These are phyloP conservation scores for Noctua pronuba DNA, from an alignment of 2,888 invertebrate genomes.

Conservation along the genomic window DNA sequence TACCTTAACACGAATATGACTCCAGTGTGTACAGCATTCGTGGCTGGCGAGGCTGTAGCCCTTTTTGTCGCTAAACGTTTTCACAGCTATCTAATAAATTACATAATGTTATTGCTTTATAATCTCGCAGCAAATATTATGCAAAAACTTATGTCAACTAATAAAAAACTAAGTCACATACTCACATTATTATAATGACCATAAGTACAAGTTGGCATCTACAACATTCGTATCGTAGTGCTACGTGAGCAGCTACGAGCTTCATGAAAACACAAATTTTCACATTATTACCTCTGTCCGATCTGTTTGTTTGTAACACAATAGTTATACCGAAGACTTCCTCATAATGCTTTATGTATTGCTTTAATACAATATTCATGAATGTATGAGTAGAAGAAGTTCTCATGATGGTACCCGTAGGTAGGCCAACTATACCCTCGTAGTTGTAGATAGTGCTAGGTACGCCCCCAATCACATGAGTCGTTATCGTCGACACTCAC, in stretches of 20 bases:
- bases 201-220: background rate
- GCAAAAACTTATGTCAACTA: background rate
- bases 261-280: slow-evolving; percentile 17
- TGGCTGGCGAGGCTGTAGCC: background rate
- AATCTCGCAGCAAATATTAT: background rate
- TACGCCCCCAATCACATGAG: slow-evolving; percentile 8
- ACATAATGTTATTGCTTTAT: slow-evolving; percentile 10
- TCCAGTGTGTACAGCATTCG: background rate
- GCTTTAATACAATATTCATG: background rate
- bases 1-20: slow-evolving; percentile 9
- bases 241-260: background rate
- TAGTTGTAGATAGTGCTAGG: background rate
- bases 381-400: slow-evolving; percentile 1
- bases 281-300: background rate
- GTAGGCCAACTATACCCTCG: background rate
- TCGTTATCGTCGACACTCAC: background rate
- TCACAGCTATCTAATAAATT: background rate
- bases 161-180: background rate
- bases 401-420: background rate
- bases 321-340: background rate
- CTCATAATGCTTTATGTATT: background rate
- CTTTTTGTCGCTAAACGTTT: background rate
- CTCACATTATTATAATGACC: background rate
- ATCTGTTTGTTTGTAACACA: background rate
- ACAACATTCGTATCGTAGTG: background rate